Evolutionary conservation across 2,797 vertebrate species (phyloP).

Genomic region (Coregonus ussuriensis): DNA sequence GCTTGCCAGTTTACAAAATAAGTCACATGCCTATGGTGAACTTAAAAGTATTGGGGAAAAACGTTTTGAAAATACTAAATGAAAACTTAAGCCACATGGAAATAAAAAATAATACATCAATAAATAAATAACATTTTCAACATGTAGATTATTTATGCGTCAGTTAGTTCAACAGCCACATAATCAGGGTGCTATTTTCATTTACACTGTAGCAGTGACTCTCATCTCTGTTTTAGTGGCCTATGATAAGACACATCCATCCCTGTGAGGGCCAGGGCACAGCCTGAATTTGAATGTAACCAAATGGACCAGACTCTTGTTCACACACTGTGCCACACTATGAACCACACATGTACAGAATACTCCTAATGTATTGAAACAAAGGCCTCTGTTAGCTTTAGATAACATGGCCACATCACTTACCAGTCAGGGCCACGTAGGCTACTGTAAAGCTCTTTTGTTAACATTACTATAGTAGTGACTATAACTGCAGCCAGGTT

Average conservation of each 20-base stretch:
- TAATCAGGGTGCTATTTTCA: background rate
- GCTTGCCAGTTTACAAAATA: background rate
- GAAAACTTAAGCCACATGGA: background rate
- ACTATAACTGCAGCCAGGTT: constrained; percentile 10
- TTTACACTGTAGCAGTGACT: background rate
- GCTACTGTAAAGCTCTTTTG: constrained; percentile 16
- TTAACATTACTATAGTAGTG: background rate
- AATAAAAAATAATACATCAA: background rate
- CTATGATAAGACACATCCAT: background rate
- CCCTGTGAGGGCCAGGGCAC: background rate
- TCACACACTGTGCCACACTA: constrained; percentile 9
- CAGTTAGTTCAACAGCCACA: background rate
- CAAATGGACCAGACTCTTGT: constrained; percentile 20
- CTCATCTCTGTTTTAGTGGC: background rate
- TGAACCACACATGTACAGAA: constrained; percentile 12
- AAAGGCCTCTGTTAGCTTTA: constrained; percentile 29
- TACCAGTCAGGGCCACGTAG: background rate
- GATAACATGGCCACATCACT: constrained; percentile 16
- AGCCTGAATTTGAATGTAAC: constrained; percentile 45
- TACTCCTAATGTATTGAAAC: constrained; percentile 14
- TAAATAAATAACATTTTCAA: background rate
- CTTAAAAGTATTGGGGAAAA: background rate
- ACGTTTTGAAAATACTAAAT: background rate
- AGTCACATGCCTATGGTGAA: background rate
- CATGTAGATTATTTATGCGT: background rate